phyloP scores from a whole-genome alignment of 2,113 vertebrate genomes.

The Coreoperca whiteheadi region DNA sequence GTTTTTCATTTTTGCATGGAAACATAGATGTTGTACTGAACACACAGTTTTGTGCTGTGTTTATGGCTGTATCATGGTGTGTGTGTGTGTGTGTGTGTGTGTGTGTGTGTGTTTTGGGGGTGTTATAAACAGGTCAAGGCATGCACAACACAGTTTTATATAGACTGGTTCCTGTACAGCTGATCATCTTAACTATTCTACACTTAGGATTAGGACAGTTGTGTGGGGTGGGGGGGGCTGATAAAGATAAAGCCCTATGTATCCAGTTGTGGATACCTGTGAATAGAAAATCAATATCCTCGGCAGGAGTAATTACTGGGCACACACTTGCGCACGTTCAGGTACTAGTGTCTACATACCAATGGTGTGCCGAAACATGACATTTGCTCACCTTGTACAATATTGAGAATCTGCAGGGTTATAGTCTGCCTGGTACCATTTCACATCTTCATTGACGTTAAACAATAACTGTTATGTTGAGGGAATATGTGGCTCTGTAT shows the following conservation, averaged over 20 bases:
- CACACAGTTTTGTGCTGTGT: neutral
- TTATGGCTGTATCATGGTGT: neutral
- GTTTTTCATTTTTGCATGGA: conserved; percentile 30
- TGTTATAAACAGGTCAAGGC: conserved; percentile 5
- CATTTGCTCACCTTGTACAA: conserved; percentile 42
- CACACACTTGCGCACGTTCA: conserved; percentile 35
- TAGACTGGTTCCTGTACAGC: neutral
- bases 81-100: neutral
- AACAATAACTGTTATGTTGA: conserved; percentile 60
- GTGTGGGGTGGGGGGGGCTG: conserved; percentile 5
- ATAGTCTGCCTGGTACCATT: conserved; percentile 33
- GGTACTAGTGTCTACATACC: conserved; percentile 13
- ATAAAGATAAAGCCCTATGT: conserved; percentile 42
- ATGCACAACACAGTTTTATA: conserved; percentile 11
- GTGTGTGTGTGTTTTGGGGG: no score
- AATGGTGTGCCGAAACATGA: conserved; percentile 24
- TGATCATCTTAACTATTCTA: conserved; percentile 23
- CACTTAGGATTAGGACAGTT: conserved; percentile 34
- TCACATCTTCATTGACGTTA: conserved; percentile 45
- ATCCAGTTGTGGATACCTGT: conserved; percentile 44
- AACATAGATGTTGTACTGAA: conserved; percentile 20
- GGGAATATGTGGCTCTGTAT: conserved; percentile 44
- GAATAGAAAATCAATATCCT: conserved; percentile 65
- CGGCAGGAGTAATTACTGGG: conserved; percentile 56
- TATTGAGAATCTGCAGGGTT: conserved; percentile 34